A percentile compares a stretch with the other conserved stretches of the same genome.
Evolutionary conservation across 2,797 vertebrate genomes (phyloP).

Genomic region (Pithecia hirsuta): DNA sequence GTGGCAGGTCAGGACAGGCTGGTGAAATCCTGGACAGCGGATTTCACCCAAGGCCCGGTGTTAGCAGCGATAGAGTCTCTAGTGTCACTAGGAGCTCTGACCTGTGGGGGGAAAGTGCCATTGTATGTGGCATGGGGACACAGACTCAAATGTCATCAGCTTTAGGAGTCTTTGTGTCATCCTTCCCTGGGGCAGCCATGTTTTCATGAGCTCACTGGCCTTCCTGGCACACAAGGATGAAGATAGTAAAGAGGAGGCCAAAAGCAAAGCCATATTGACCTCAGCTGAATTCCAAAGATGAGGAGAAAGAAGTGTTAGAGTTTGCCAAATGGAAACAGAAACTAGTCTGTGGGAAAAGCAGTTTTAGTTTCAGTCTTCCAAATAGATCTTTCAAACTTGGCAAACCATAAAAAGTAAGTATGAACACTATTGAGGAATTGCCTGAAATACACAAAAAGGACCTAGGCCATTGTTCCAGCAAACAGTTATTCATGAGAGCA

Average conservation of each 20-base stretch:
- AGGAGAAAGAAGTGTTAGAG: constrained; percentile 21
- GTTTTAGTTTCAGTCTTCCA: constrained; percentile 47
- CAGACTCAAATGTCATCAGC: neutral
- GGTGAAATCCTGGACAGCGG: neutral
- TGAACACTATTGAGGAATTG: constrained; percentile 1
- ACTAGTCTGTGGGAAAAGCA: constrained; percentile 46
- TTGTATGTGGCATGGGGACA: neutral
- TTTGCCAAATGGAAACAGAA: constrained; percentile 53
- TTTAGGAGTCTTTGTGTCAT: neutral
- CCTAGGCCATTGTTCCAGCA: neutral
- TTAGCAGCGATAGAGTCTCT: neutral
- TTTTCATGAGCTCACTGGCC: neutral
- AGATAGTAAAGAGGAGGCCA: neutral
- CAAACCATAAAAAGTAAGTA: constrained; percentile 35
- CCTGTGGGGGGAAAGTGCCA: neutral
- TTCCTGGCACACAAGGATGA: neutral
- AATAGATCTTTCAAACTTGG: constrained; percentile 37
- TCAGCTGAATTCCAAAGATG: constrained; percentile 2
- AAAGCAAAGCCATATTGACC: constrained; percentile 4
- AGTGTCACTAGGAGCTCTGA: neutral
- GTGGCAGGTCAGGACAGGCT: neutral
- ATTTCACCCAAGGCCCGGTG: neutral
- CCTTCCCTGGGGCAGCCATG: neutral
- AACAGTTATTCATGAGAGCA: neutral
- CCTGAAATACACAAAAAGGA: constrained; percentile 19